Percentiles rank a stretch among this genome's conserved stretches.
Conservation (phyloP, 2,113 vertebrate genomes). For the Bufo gargarizans region DNA sequence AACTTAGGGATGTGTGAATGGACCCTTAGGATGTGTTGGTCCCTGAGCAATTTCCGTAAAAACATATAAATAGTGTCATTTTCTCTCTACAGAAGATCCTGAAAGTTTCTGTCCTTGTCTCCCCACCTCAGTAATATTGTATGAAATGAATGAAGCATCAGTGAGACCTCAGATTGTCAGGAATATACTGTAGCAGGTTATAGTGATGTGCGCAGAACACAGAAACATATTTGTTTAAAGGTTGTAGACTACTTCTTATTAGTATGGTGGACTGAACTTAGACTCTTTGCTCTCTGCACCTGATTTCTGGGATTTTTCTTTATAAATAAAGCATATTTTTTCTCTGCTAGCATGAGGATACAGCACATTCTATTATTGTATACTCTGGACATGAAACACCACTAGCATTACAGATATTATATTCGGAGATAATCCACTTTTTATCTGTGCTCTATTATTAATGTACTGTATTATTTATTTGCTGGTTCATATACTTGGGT, state of each 20-base stretch:
- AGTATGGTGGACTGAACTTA: neutral
- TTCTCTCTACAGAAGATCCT: conserved; percentile 12
- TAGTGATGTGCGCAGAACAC: neutral
- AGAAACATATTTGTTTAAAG: conserved; percentile 23
- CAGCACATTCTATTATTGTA: neutral
- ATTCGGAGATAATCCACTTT: neutral
- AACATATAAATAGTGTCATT: conserved; percentile 14
- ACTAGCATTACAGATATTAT: neutral
- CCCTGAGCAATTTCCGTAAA: conserved; percentile 16
- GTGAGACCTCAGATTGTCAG: conserved; percentile 27
- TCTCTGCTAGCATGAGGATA: neutral
- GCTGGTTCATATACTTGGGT: neutral
- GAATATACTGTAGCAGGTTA: conserved; percentile 27
- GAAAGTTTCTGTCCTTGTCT: conserved; percentile 12
- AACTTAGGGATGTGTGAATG: too few relatives aligned
- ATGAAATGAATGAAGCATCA: conserved; percentile 30
- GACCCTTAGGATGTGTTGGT: conserved; percentile 36
- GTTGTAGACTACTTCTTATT: conserved; percentile 19
- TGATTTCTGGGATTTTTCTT: neutral
- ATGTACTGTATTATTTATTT: neutral
- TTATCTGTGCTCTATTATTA: neutral
- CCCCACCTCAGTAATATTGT: conserved; percentile 29
- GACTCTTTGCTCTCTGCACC: neutral
- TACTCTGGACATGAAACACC: neutral
- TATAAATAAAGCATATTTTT: neutral